Evolutionary conservation across 1,140 invertebrate genomes (phyloP).

Genomic region (Drosophila nasuta): DNA sequence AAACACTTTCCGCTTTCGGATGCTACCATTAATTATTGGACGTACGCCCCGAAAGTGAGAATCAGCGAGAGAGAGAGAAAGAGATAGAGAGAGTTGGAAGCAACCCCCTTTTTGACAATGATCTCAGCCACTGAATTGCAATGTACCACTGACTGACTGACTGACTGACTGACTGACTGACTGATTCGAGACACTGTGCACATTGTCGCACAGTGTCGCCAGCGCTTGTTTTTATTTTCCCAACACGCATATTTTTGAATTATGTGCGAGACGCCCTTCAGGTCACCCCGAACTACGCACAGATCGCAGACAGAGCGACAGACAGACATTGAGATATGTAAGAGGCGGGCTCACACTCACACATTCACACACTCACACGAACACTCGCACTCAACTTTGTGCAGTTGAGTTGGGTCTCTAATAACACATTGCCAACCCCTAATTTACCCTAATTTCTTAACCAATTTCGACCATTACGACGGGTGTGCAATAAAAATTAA

Average conservation of each 20-base stretch:
- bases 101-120: constrained; percentile 25
- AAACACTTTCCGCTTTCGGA: constrained; percentile 74
- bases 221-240: constrained; percentile 12
- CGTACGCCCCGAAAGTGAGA: too few species aligned
- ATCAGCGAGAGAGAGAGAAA: too few species aligned
- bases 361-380: constrained; percentile 12
- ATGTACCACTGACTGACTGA: too few species aligned
- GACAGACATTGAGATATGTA: constrained; percentile 29
- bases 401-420: constrained; percentile 59
- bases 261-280: constrained; percentile 45
- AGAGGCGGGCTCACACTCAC: constrained; percentile 25
- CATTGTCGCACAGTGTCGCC: constrained; percentile 36
- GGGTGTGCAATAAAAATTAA: constrained; percentile 84
- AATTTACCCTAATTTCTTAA: constrained; percentile 84
- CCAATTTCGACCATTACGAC: constrained; percentile 83
- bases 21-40: constrained; percentile 69
- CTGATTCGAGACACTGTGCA: constrained; percentile 43
- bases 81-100: not conserved
- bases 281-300: constrained; percentile 2
- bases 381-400: constrained; percentile 20
- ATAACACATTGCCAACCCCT: constrained; percentile 82
- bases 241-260: constrained; percentile 34
- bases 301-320: constrained; percentile 21
- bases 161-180: constrained; percentile 3
- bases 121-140: not conserved